A percentile compares a stretch with the other conserved stretches of the same genome.
These are phyloP conservation scores for Dromiciops gliroides DNA, from an alignment of 2,113 vertebrate species.

Conservation along the genomic window DNA sequence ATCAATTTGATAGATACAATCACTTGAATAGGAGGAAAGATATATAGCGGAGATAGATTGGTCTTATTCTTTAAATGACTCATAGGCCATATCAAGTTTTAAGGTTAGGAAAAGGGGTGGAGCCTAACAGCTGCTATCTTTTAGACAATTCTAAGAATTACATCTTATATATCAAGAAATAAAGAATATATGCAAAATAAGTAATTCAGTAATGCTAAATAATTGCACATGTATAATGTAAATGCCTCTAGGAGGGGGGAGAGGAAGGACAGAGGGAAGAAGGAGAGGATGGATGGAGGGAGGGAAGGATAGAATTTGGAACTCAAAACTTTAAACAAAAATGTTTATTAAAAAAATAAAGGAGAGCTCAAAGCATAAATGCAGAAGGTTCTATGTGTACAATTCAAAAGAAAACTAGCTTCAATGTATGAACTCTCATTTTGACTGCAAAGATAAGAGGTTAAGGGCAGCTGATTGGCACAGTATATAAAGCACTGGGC, in stretches of 20 bases:
- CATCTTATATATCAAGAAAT: background rate
- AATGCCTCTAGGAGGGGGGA: too few species aligned
- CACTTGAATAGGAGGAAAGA: background rate
- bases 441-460: background rate
- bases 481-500: too few species aligned
- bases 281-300: too few species aligned
- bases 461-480: background rate
- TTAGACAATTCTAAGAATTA: background rate
- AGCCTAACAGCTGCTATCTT: background rate
- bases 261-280: too few species aligned
- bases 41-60: background rate
- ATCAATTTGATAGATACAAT: background rate
- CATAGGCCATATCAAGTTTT: constrained; percentile 1
- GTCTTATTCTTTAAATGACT: background rate
- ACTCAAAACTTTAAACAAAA: too few species aligned
- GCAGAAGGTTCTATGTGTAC: background rate
- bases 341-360: too few species aligned
- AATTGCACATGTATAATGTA: too few species aligned
- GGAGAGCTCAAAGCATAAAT: background rate
- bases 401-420: background rate
- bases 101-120: background rate
- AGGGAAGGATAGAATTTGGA: too few species aligned
- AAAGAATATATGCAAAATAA: too few species aligned
- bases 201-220: too few species aligned
- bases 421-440: background rate